Evolutionary conservation across 2,888 invertebrate genomes (phyloP), one percentile per base, ranked within the genome.

Genomic region (Ceriagrion tenellum): DNA sequence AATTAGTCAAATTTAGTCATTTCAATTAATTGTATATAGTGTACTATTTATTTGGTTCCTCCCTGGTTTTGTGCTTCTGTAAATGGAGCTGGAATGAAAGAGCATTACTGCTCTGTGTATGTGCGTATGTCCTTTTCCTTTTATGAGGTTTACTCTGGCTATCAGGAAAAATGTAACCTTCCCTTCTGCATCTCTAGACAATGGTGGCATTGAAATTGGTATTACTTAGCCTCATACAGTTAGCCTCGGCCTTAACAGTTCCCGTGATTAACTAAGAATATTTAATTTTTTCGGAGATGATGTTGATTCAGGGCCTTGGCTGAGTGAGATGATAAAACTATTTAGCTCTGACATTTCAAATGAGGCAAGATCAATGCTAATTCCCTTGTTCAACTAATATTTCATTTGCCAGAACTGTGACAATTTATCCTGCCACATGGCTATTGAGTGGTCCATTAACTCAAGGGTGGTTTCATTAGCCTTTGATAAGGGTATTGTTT

Each of bases 31-130:
- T 93, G 93, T 93, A 93, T 47, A 93, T 93, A 93, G 18, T 93
- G 47, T 93, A 93, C 47, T 93, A 93, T 93, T 93, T 93, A 93
- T 93, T 93, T 93, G 69, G 55, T 93, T 93, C 93, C 93, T 93
- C 69, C 69, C 69, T 69, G 63, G 63, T 69, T 63, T 69, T 74
- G 13, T 69, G 69, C 93, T 93, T 93, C 69, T n/a, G 6, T 93
- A 47, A 35, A 40, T 93, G 69, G 93, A 93, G 93, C 93, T 59
- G 56, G 55, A 74, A n/a, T 47, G 69, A 69, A 55, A 93, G 93
- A 93, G 69, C 69, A 69, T 40, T 55, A 93, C 40, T 93, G 93
- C 93, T 93, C 93, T 47, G 26, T 63, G 69, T 40, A 63, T 93
- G 69, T 74, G 47, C 47, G 69, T 93, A 93, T 26, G 63, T 93